Base-by-base conservation (phyloP, 2,113 vertebrate species). In the Urocitellus parryii region DNA sequence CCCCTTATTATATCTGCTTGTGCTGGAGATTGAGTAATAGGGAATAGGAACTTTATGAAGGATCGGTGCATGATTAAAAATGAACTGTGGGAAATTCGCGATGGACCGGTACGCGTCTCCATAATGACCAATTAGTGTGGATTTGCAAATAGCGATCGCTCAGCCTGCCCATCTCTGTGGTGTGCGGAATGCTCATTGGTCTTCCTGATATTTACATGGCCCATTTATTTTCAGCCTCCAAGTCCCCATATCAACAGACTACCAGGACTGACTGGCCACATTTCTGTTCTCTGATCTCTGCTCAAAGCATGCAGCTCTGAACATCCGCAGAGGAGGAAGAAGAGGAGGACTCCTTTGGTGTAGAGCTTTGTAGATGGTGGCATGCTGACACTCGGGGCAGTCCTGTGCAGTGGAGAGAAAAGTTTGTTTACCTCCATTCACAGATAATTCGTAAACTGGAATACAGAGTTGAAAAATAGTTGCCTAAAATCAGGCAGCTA, bases 31-130 rank as follows among this genome's bases (percentile, higher is more conserved):
- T 39, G 51, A 70, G 56, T 56, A 13, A 68, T 3, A 61, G n/a
- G 79, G 63, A 74, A 2, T 20, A 58, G 67, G 74, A 18, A 65
- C 18, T 81, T 73, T 68, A 27, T 29, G 58, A 92, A 73, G 67
- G 74, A n/a, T 58, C 0, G 6, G 84, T 63, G 61, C 76, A 5
- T 72, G 88, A 93, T 81, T 84, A 80, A 68, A 97, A 93, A 77
- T 0, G 2, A 61, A 37, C 68, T 7, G 5, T 22, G 11, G 88
- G 80, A 84, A 88, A 89, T 87, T 25, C 2, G 0, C 1, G 0
- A 17, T 29, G 16, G 67, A 18, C 81, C 0, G 2, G 11, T 12
- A 0, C 0, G 1, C 29, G 53, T 63, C 45, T 84, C 74, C 0
- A 0, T 93, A 61, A 91, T 73, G 85, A 86, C 82, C 58, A 56